phyloP scores from a whole-genome alignment of 2,113 vertebrate genomes.

The Perca flavescens region DNA sequence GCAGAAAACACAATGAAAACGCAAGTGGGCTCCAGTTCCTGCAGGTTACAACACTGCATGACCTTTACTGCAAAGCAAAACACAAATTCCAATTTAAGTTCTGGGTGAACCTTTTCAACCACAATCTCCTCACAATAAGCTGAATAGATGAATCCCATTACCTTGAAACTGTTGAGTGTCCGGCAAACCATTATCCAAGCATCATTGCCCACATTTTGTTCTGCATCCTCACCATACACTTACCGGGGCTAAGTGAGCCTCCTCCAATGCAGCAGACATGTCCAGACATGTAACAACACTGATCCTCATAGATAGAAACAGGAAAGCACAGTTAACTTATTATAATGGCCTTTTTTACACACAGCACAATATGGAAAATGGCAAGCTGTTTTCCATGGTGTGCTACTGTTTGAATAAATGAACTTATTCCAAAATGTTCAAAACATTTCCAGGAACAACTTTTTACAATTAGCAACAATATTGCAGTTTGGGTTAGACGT shows the following conservation, averaged over 20 bases:
- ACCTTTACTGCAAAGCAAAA: constrained; percentile 36
- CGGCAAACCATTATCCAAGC: constrained; percentile 50
- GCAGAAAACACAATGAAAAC: constrained; percentile 29
- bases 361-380: not conserved
- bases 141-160: constrained; percentile 47
- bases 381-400: not conserved
- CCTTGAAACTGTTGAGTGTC: constrained; percentile 55
- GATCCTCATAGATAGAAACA: constrained; percentile 12
- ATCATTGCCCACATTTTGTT: constrained; percentile 17
- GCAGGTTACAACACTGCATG: constrained; percentile 30
- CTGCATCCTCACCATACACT: constrained; percentile 23
- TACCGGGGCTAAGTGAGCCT: constrained; percentile 16
- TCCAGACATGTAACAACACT: constrained; percentile 71
- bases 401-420: not conserved
- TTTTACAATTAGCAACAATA: too few species aligned
- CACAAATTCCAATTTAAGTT: constrained; percentile 32
- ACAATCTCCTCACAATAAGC: not conserved
- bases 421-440: not conserved
- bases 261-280: constrained; percentile 65
- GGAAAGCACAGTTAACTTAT: not conserved
- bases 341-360: too few species aligned
- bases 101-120: constrained; percentile 21
- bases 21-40: constrained; percentile 32
- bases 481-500: not conserved
- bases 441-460: not conserved